Percentiles rank a stretch among this genome's conserved stretches.
Conservation (phyloP, 1,140 invertebrate species). For the Drosophila sucinea region DNA sequence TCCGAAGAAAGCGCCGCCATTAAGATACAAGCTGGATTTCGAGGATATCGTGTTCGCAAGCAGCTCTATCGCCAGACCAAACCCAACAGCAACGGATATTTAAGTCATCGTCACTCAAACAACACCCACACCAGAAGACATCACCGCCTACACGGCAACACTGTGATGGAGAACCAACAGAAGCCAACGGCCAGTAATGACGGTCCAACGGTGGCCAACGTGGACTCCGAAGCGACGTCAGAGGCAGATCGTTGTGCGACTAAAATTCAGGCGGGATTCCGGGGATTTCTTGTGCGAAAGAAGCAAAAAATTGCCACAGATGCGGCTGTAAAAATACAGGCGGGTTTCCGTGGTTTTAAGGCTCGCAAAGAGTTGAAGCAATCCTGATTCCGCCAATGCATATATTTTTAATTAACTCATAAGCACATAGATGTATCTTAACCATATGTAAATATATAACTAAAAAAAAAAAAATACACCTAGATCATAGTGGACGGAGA, state of each 20-base stretch:
- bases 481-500: conserved; percentile 40
- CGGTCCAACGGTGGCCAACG: conserved; percentile 22
- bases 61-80: conserved; percentile 84
- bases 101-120: conserved; percentile 34
- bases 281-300: conserved; percentile 89
- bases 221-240: conserved; percentile 28
- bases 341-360: conserved; percentile 86
- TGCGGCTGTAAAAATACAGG: conserved; percentile 86
- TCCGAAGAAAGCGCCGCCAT: conserved; percentile 86
- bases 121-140: conserved; percentile 25
- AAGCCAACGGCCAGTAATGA: conserved; percentile 26
- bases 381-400: conserved; percentile 33
- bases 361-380: conserved; percentile 84
- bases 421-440: conserved; percentile 27
- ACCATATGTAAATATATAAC: conserved; percentile 42
- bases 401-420: conserved; percentile 16
- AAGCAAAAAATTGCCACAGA: conserved; percentile 84
- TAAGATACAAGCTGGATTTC: conserved; percentile 90
- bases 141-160: conserved; percentile 35
- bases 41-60: conserved; percentile 88
- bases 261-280: conserved; percentile 90
- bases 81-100: conserved; percentile 22
- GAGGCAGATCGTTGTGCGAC: conserved; percentile 87
- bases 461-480: background rate
- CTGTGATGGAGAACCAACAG: conserved; percentile 49